Conservation (phyloP, 2,888 invertebrate species). For the Tipula vernalis region DNA sequence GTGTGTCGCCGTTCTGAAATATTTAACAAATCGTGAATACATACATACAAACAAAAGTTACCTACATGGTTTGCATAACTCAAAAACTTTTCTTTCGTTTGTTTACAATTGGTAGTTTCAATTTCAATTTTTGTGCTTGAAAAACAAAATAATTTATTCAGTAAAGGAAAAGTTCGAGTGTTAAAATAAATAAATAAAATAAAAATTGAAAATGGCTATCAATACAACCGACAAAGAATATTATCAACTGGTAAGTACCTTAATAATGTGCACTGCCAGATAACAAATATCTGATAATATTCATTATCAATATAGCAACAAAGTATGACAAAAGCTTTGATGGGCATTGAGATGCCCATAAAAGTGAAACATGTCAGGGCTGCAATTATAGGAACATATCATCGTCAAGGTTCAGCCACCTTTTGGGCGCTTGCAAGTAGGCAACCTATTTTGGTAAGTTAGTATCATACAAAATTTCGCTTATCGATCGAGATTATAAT, state of each 20-base stretch:
- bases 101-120: not conserved
- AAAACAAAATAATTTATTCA: not conserved
- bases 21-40: not conserved
- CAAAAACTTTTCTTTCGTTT: not conserved
- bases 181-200: not conserved
- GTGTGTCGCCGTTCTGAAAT: not conserved
- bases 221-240: conserved; percentile 17
- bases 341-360: conserved; percentile 79
- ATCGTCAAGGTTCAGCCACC: conserved; percentile 77
- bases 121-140: not conserved
- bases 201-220: not conserved
- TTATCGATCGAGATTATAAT: not conserved
- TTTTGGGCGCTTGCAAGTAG: conserved; percentile 65
- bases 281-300: not conserved
- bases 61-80: not conserved
- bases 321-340: conserved; percentile 89
- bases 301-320: not conserved
- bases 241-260: conserved; percentile 18
- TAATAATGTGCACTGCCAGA: not conserved
- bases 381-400: conserved; percentile 88
- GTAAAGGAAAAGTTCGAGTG: not conserved
- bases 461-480: not conserved
- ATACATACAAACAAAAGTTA: not conserved
- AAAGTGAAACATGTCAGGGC: conserved; percentile 98
- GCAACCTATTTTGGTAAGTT: conserved; percentile 29